Percentiles rank a stretch among this genome's conserved stretches.
Evolutionary conservation across 1,140 invertebrate species (phyloP).

Genomic region (Meloidogyne hapla): DNA sequence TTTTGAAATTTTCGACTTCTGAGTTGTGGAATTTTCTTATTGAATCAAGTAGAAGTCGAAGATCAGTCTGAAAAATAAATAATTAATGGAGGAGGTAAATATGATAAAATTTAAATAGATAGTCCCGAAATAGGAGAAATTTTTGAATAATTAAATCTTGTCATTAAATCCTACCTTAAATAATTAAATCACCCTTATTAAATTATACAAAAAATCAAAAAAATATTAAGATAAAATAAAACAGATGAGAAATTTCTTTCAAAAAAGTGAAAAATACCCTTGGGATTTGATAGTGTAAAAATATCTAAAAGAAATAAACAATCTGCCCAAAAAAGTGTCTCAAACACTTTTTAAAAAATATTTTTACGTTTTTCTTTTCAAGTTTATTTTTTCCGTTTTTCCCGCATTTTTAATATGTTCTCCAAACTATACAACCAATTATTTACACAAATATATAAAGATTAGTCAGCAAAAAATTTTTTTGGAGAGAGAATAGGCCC

Average conservation of each 20-base stretch:
- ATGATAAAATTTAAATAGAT: not conserved
- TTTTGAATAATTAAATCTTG: too few relatives aligned
- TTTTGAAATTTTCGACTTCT: not conserved
- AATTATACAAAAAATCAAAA: not conserved
- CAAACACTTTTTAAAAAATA: not conserved
- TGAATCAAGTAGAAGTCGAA: slow-evolving; percentile 6
- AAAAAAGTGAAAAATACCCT: not conserved
- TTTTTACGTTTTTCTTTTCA: not conserved
- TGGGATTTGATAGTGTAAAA: not conserved
- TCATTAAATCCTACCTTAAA: too few relatives aligned
- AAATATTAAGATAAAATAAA: not conserved
- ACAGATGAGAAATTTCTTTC: not conserved
- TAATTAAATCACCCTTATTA: not conserved
- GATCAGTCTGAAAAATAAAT: slow-evolving; percentile 18
- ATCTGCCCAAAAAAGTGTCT: not conserved
- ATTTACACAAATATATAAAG: not conserved
- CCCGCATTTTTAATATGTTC: slow-evolving; percentile 5
- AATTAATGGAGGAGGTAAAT: not conserved
- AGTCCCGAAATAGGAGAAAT: too few relatives aligned
- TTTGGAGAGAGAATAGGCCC: not conserved
- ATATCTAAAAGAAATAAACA: not conserved
- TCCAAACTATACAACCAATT: not conserved
- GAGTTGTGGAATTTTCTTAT: slow-evolving; percentile 12
- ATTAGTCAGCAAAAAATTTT: slow-evolving; percentile 2
- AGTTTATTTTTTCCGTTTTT: not conserved